phyloP scores from a whole-genome alignment of 2,797 vertebrate species.

The Taeniopygia guttata region DNA sequence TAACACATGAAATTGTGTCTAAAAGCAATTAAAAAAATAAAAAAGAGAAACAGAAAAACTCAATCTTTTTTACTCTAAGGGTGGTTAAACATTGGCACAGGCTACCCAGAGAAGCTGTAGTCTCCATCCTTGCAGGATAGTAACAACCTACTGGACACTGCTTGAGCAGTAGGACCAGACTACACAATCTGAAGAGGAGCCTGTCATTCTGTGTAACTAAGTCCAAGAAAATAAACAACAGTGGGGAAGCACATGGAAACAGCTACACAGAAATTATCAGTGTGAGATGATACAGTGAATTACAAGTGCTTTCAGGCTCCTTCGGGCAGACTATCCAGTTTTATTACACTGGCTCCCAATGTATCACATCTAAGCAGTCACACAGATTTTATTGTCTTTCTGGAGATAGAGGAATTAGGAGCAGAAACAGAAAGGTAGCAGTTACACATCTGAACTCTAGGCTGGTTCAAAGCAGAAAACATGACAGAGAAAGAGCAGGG shows the following conservation, averaged over 20 bases:
- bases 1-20: neutral
- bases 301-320: neutral
- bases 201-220: neutral
- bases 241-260: neutral
- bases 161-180: neutral
- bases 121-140: neutral
- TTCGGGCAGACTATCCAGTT: neutral
- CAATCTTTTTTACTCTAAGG: neutral
- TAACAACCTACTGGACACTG: neutral
- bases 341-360: neutral
- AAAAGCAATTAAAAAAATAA: neutral
- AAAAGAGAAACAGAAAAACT: fast-evolving
- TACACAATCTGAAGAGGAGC: neutral
- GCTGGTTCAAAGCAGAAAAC: neutral
- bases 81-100: neutral
- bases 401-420: neutral
- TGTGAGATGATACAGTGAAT: neutral
- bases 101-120: neutral
- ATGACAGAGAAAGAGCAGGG: neutral
- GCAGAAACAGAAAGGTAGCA: neutral
- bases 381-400: neutral
- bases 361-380: neutral
- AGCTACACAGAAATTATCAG: neutral
- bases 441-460: neutral
- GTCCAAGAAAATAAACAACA: neutral